These are phyloP conservation scores for Craseonycteris thonglongyai DNA, from an alignment of 2,113 vertebrate genomes.

Conservation along the genomic window DNA sequence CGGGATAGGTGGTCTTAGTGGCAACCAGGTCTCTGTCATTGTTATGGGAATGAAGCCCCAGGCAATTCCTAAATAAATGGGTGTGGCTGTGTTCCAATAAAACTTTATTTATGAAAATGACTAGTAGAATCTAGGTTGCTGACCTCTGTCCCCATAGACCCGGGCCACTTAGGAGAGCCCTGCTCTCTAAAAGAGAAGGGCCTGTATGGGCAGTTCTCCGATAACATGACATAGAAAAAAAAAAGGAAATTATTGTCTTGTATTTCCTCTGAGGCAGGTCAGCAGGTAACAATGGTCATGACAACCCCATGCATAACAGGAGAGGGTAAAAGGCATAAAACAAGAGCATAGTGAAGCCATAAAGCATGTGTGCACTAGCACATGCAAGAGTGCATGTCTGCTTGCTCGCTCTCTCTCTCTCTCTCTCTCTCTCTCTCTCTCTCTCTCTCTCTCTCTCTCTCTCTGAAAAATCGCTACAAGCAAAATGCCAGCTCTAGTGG, in stretches of 20 bases:
- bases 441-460: too few species aligned
- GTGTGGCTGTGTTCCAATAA: not conserved
- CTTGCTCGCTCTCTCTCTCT: too few species aligned
- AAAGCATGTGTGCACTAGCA: not conserved
- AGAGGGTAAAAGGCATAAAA: not conserved
- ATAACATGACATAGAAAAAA: not conserved
- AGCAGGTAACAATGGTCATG: not conserved
- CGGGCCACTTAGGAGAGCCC: not conserved
- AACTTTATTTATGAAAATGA: constrained; percentile 14
- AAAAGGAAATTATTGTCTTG: not conserved
- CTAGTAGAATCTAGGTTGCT: not conserved
- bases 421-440: too few species aligned
- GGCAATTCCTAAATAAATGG: not conserved
- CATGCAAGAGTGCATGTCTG: not conserved
- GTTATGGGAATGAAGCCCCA: not conserved
- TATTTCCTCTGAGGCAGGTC: not conserved
- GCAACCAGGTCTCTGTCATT: not conserved
- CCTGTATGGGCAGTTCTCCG: not conserved
- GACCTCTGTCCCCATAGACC: not conserved
- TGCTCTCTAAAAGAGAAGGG: not conserved
- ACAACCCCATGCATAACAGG: not conserved
- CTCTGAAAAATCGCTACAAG: not conserved
- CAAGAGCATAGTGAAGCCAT: rapidly evolving
- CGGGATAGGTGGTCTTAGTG: not conserved
- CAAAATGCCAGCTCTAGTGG: not conserved